Evolutionary conservation across 1,140 invertebrate genomes (phyloP), one percentile per base, ranked within the genome.

Genomic region (Drosophila biarmipes): DNA sequence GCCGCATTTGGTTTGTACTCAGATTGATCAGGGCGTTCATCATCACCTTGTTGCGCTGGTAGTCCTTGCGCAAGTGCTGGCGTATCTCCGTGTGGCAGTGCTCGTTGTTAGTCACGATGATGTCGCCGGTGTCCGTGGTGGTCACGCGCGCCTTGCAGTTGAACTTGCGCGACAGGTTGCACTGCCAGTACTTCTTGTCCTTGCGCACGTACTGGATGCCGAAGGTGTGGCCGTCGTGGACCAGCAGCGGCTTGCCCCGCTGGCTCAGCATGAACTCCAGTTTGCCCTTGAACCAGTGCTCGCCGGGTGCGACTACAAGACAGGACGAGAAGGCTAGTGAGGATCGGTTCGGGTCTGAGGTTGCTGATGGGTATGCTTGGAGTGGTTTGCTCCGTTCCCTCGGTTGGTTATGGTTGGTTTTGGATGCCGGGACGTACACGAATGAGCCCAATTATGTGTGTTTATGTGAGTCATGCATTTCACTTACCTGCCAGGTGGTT

Each of bases 181-280:
- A 92, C 64, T 92, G 91, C 91, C 91, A 92, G 73, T 92, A 92
- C 71, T 92, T 92, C 58, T 92, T 92, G 43, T 92, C 91, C 76
- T 92, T 92, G 40, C 91, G 90, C 57, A 92, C 91, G 59, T 92
- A 92, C 66, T 92, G 91, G 14, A 92, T 92, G 46, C 91, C 91
- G 45, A 92, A 92, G 21, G 91, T 91, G 49, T 92, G 91, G 3
- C 91, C 91, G 49, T 92, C 91, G 56, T 92, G 91, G 52, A 92
- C 91, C n/a, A 92, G 78, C 19, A 92, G 55, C 7, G 91, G 91
- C 42, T 92, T 92, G 55, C 91, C 91, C 12, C 91, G 80, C 73
- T 92, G 91, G 52, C 91, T 92, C 56, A 92, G 76, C 91, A 92
- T 92, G 57, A 92, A 92, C 73, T 92, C 91, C 71, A 92, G 78